Percentiles rank a stretch among this genome's conserved stretches.
Conservation (phyloP, 2,888 invertebrate genomes). For the Sialis lutaria region DNA sequence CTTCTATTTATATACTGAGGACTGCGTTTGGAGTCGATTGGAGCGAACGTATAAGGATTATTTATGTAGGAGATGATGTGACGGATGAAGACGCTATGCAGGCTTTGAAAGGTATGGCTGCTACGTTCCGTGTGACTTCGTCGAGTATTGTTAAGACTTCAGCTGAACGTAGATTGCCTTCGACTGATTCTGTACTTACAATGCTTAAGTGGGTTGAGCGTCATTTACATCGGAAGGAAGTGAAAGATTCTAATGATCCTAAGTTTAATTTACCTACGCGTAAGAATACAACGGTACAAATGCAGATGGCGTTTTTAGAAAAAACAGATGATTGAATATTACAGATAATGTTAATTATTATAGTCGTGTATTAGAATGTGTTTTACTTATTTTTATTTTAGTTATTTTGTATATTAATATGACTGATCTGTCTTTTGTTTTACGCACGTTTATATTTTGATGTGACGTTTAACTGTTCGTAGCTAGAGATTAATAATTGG, state of each 20-base stretch:
- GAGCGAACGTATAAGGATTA: constrained; percentile 77
- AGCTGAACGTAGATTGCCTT: constrained; percentile 72
- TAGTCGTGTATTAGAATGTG: too few relatives aligned
- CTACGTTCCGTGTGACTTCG: constrained; percentile 76
- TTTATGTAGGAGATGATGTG: constrained; percentile 76
- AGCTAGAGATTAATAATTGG: too few relatives aligned
- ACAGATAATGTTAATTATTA: too few relatives aligned
- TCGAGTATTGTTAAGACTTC: constrained; percentile 73
- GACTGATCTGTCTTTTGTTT: too few relatives aligned
- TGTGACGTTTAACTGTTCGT: too few relatives aligned
- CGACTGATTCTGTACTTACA: constrained; percentile 75
- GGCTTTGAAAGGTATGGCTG: constrained; percentile 86
- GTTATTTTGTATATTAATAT: too few relatives aligned
- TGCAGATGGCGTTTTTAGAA: constrained; percentile 50
- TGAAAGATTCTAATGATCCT: constrained; percentile 23
- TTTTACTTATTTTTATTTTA: too few relatives aligned
- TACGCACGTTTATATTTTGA: too few relatives aligned
- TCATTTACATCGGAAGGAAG: constrained; percentile 64
- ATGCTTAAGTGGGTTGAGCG: constrained; percentile 83
- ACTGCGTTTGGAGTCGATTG: constrained; percentile 84
- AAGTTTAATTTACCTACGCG: constrained; percentile 49
- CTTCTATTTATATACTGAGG: constrained; percentile 75
- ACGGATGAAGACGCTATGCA: constrained; percentile 87
- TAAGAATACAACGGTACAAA: constrained; percentile 52
- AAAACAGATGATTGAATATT: too few relatives aligned